Evolutionary conservation across 2,888 invertebrate species (phyloP), one percentile per base, ranked within the genome.

Genomic region (Tenthredo amoena): DNA sequence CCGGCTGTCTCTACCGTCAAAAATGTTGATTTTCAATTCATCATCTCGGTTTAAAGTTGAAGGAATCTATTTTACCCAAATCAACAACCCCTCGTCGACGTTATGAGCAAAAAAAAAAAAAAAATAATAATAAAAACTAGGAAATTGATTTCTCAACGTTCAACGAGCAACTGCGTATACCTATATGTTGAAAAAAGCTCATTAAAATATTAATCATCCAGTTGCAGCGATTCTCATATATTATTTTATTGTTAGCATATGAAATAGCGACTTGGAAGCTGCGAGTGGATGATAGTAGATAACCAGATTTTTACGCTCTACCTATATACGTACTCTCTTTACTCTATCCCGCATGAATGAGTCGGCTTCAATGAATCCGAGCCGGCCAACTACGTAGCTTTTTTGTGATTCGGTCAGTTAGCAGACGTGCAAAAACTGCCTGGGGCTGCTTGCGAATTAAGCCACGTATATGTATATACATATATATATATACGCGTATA

Each of bases 391-490:
- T 37, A 50, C 18, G 34, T 50, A 15, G 77, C 15, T 81, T 81
- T 55, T 62, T 81, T 81, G 58, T 40, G n/a, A 58, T 62, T 21
- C 40, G 81, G 81, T 81, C 81, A 58, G 81, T 50, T 81, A 50
- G 81, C 40, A 62, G 81, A 81, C 81, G 34, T 62, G 37, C 81
- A 81, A 81, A 81, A 81, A 81, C 40, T 81, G 37, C 79, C 62
- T 18, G 58, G 21, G 79, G 79, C 58, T 79, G 79, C 58, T 79
- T 37, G 37, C 58, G 58, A 40, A 47, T 47, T 47, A 21, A 62
- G 40, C 79, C 62, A 10, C 3, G 7, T 76, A 18, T 55, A 7
- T 15, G 5, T 47, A 31, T 15, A 10, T 43, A 9, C 40, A 0
- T 40, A 40, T 0, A 9, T 43, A 43, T 10, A 26, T 43, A 43